phyloP scores from a whole-genome alignment of 2,888 invertebrate genomes.

The Acronicta alni region DNA sequence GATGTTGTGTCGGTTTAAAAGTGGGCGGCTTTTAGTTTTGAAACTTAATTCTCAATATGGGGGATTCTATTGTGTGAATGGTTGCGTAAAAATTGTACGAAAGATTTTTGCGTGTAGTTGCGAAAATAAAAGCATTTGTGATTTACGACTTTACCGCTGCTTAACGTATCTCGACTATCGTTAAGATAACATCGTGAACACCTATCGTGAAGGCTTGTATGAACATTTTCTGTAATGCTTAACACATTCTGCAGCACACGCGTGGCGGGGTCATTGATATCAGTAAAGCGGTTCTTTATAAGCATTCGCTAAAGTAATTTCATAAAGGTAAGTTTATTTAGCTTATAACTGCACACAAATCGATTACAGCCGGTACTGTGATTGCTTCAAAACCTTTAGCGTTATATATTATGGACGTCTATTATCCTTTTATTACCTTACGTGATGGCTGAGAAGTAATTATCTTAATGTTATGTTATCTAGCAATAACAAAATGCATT shows the following conservation, averaged over 20 bases:
- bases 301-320: conserved; percentile 52
- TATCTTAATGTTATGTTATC: conserved; percentile 20
- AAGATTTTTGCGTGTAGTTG: conserved; percentile 5
- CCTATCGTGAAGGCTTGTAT: conserved; percentile 33
- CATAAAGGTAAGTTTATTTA: conserved; percentile 45
- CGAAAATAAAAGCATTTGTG: conserved; percentile 30
- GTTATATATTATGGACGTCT: conserved; percentile 15
- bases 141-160: conserved; percentile 57
- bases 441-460: conserved; percentile 33
- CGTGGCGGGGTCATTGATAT: conserved; percentile 66
- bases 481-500: conserved; percentile 18
- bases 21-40: conserved; percentile 35
- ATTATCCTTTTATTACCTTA: conserved; percentile 46
- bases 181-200: conserved; percentile 44
- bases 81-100: conserved; percentile 21
- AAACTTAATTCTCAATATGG: conserved; percentile 14
- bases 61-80: conserved; percentile 29
- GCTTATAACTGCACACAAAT: conserved; percentile 45
- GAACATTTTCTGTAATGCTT: conserved; percentile 59
- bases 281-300: conserved; percentile 58
- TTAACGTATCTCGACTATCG: conserved; percentile 41
- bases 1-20: neutral
- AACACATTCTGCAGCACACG: conserved; percentile 59
- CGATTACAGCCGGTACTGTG: conserved; percentile 36
- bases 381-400: conserved; percentile 36